phyloP scores from a whole-genome alignment of 2,113 vertebrate species.

The Stegostoma tigrinum region DNA sequence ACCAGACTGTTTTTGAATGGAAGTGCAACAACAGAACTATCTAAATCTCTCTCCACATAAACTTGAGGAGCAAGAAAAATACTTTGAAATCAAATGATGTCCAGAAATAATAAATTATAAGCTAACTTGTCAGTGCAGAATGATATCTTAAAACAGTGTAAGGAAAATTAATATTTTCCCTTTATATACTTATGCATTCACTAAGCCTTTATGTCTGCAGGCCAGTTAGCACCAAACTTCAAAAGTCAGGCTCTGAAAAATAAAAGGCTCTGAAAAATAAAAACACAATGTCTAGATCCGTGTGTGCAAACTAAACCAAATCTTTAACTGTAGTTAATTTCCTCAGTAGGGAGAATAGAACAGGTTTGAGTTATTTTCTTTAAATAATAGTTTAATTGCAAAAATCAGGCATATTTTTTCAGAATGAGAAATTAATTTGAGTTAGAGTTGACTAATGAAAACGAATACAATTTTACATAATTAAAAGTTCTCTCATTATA shows the following conservation, averaged over 20 bases:
- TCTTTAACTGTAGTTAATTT: neutral
- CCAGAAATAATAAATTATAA: neutral
- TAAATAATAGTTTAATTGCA: neutral
- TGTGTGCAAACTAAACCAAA: neutral
- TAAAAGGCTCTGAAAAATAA: neutral
- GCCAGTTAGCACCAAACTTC: neutral
- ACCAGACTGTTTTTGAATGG: neutral
- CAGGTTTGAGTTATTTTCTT: neutral
- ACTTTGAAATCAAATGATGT: neutral
- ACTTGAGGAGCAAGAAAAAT: neutral
- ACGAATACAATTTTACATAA: neutral
- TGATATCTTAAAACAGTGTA: neutral
- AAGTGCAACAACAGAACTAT: neutral
- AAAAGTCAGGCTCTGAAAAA: neutral
- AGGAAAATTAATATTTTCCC: too few species aligned
- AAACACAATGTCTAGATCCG: neutral
- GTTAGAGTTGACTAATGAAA: neutral
- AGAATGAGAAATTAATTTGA: neutral
- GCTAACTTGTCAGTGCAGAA: neutral
- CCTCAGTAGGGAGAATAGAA: neutral
- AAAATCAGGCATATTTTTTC: neutral
- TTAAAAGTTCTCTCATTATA: slow-evolving; percentile 13
- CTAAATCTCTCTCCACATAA: neutral
- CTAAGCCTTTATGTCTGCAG: too few species aligned
- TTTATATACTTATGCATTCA: too few species aligned